phyloP scores from a whole-genome alignment of 2,888 invertebrate species.

The Nomada lathburiana region DNA sequence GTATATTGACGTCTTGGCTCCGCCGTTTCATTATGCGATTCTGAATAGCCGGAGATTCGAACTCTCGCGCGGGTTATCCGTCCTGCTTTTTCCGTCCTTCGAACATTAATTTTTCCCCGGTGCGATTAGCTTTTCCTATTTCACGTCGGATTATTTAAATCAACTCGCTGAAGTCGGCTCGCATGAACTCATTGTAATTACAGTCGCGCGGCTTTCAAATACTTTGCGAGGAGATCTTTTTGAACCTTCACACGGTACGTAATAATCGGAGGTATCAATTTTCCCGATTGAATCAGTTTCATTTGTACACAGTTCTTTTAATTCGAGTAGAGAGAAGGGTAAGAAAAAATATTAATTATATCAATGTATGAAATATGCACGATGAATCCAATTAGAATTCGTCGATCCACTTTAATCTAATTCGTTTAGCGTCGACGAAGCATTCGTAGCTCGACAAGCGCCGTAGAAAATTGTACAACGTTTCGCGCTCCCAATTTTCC shows the following conservation, averaged over 20 bases:
- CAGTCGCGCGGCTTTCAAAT: neutral
- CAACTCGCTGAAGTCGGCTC: neutral
- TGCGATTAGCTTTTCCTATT: conserved; percentile 16
- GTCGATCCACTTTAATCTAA: too few species aligned
- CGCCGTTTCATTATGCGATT: neutral
- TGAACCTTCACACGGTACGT: neutral
- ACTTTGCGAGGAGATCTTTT: neutral
- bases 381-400: too few species aligned
- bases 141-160: conserved; percentile 30
- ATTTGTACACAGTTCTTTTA: too few species aligned
- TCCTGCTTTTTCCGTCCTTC: neutral
- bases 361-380: too few species aligned
- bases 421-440: too few species aligned
- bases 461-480: too few species aligned
- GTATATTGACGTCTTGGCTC: too few species aligned
- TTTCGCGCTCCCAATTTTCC: too few species aligned
- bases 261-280: neutral
- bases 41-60: conserved; percentile 11
- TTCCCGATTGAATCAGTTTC: neutral
- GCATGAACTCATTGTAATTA: conserved; percentile 3
- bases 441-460: too few species aligned
- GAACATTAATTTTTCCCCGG: conserved; percentile 13
- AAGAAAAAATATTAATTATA: too few species aligned
- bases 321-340: too few species aligned
- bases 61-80: conserved; percentile 25